A percentile compares a stretch with the other conserved stretches of the same genome.
These are phyloP conservation scores for Holacanthus passer DNA, from an alignment of 2,113 vertebrate species.

Conservation along the genomic window DNA sequence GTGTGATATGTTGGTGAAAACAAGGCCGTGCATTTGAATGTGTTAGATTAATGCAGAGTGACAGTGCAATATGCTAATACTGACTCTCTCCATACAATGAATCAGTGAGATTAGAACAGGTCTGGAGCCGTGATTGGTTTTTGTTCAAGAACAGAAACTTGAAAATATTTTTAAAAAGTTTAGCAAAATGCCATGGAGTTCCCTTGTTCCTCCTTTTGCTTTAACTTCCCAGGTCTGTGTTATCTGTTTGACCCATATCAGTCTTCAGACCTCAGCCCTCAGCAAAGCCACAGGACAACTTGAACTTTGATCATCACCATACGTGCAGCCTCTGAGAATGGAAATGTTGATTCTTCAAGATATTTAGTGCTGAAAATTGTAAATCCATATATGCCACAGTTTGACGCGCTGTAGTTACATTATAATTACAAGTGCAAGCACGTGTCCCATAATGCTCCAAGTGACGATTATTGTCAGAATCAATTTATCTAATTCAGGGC, in stretches of 20 bases:
- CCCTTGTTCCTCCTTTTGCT: neutral
- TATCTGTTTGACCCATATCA: constrained; percentile 3
- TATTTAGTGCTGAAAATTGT: neutral
- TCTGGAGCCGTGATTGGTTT: no score
- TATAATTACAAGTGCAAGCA: neutral
- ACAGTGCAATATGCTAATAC: constrained; percentile 17
- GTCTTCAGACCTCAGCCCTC: neutral
- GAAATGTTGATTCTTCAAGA: constrained; percentile 11
- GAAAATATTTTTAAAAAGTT: no score
- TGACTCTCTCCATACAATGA: neutral
- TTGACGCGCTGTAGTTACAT: neutral
- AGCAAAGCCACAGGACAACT: neutral
- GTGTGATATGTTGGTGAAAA: constrained; percentile 44
- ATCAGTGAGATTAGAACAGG: neutral
- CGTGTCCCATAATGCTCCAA: neutral
- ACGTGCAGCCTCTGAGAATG: neutral
- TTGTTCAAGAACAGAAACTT: no score
- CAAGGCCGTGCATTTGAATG: constrained; percentile 36
- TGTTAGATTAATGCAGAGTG: constrained; percentile 18
- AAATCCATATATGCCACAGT: neutral
- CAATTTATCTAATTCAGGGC: no score
- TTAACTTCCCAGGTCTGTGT: neutral
- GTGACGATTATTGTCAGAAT: no score
- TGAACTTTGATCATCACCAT: constrained; percentile 38
- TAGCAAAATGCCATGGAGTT: neutral